These are phyloP conservation scores for Scomberomorus guttatus DNA, from an alignment of 2,797 vertebrate species.

Conservation along the genomic window DNA sequence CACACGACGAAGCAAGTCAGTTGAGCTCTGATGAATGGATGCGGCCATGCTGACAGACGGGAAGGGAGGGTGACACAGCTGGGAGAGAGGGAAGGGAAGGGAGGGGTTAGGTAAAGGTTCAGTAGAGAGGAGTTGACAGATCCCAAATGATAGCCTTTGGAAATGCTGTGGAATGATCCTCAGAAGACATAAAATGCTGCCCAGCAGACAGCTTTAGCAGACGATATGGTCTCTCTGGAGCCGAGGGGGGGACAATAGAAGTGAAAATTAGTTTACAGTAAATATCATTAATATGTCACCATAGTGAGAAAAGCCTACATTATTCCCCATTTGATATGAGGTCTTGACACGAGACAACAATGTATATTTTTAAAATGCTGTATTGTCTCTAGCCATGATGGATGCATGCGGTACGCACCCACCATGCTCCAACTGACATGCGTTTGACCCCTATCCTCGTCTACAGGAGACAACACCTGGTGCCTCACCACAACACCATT, in stretches of 20 bases:
- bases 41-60: slow-evolving; percentile 59
- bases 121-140: slow-evolving; percentile 69
- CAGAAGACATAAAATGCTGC: slow-evolving; percentile 55
- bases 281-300: slow-evolving; percentile 32
- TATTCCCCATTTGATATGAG: slow-evolving; percentile 30
- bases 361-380: slow-evolving; percentile 49
- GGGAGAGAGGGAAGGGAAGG: slow-evolving; percentile 30
- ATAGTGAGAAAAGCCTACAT: background rate
- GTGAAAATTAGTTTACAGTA: slow-evolving; percentile 32
- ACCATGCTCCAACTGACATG: slow-evolving; percentile 60
- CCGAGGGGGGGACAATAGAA: slow-evolving; percentile 1
- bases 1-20: slow-evolving; percentile 24
- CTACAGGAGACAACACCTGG: slow-evolving; percentile 79
- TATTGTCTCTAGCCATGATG: slow-evolving; percentile 44
- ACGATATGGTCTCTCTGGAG: slow-evolving; percentile 27
- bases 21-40: slow-evolving; percentile 63
- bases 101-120: slow-evolving; percentile 62
- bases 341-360: slow-evolving; percentile 50
- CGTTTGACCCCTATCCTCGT: slow-evolving; percentile 74
- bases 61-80: slow-evolving; percentile 60
- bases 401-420: slow-evolving; percentile 41
- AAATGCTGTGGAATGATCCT: slow-evolving; percentile 65
- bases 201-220: slow-evolving; percentile 29
- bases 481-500: slow-evolving; percentile 74
- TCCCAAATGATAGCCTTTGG: slow-evolving; percentile 68